These are phyloP conservation scores for Auanema sp. DNA, from an alignment of 2,888 invertebrate species.

Conservation along the genomic window DNA sequence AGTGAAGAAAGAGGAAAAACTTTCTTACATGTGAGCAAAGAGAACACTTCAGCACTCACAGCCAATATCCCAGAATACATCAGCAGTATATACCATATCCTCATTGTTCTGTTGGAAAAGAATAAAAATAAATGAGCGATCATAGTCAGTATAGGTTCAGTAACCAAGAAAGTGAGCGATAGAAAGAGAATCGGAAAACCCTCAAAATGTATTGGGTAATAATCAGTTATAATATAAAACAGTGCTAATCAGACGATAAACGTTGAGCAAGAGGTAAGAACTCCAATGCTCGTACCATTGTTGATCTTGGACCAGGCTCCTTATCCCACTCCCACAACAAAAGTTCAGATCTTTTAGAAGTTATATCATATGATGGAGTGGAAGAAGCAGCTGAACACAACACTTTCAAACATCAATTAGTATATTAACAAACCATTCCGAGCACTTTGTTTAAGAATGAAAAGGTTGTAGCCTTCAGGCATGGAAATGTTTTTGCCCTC, in stretches of 20 bases:
- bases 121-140: too few species aligned
- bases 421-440: not conserved
- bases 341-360: not conserved
- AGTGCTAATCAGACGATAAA: not conserved
- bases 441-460: slow-evolving; percentile 12
- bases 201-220: not conserved
- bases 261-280: not conserved
- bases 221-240: not conserved
- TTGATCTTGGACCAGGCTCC: slow-evolving; percentile 1
- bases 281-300: not conserved
- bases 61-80: slow-evolving; percentile 1
- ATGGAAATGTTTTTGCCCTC: slow-evolving; percentile 14
- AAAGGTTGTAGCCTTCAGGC: slow-evolving; percentile 18
- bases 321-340: slow-evolving; percentile 11
- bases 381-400: not conserved
- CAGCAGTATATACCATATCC: slow-evolving; percentile 6
- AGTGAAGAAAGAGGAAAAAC: not conserved
- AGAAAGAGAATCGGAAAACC: not conserved
- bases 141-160: not conserved
- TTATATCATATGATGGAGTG: not conserved
- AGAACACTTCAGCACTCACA: slow-evolving; percentile 2
- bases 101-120: not conserved
- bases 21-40: not conserved
- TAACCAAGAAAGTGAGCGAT: not conserved
- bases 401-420: not conserved